Conservation (phyloP, 2,797 vertebrate genomes). For the Vireo griseus region DNA sequence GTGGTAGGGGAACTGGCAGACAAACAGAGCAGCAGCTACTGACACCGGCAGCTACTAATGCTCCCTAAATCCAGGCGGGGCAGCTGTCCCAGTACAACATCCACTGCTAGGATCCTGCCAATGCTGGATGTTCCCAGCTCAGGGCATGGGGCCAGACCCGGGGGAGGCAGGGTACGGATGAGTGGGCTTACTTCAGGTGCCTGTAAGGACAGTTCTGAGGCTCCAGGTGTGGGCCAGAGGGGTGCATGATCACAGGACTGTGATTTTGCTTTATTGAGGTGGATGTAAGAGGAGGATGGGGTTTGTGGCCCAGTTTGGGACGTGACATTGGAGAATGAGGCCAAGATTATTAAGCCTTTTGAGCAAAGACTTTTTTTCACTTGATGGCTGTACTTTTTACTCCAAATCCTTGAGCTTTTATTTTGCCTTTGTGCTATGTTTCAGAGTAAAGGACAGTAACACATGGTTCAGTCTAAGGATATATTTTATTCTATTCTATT, state of each 20-base stretch:
- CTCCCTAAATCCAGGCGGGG: neutral
- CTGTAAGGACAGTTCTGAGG: neutral
- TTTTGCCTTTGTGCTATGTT: neutral
- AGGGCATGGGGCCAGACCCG: neutral
- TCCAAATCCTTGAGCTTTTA: neutral
- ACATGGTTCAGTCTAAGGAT: neutral
- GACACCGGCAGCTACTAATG: neutral
- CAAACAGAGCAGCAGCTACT: neutral
- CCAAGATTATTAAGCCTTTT: neutral
- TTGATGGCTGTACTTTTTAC: neutral
- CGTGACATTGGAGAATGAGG: neutral
- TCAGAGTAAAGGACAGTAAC: neutral
- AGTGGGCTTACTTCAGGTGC: neutral
- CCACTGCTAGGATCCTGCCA: neutral
- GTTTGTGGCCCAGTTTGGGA: neutral
- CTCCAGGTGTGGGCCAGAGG: rapidly evolving
- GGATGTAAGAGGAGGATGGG: neutral
- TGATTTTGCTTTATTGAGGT: neutral
- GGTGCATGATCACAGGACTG: no score
- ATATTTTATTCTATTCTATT: neutral
- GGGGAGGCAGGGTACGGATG: rapidly evolving
- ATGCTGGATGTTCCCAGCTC: neutral
- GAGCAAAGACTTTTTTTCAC: neutral
- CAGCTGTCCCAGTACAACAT: neutral
- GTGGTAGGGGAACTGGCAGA: neutral